Base-by-base conservation (phyloP, 1,140 invertebrate genomes). In the Dinoponera quadriceps region DNA sequence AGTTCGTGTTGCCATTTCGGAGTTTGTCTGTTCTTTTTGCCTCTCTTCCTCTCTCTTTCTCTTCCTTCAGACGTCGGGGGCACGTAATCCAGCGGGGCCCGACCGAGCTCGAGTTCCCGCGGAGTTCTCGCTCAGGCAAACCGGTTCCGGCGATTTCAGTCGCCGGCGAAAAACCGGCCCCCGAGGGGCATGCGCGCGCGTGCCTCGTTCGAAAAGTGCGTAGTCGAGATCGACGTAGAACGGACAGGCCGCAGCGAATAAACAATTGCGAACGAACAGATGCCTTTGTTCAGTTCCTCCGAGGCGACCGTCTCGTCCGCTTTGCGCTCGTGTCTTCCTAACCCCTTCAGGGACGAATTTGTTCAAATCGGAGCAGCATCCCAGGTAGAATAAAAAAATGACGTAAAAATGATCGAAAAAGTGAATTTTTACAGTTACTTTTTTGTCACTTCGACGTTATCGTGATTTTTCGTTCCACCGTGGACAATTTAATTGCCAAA, bases 141-240 rank as follows among this genome's bases (percentile, higher is more conserved):
- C 75, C 75, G 75, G 75, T 78, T 78, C 44, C 51, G 33, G 66
- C 63, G 51, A 78, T 69, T 54, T 78, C 62, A 68, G 49, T 44
- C 22, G 63, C 49, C 22, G 51, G 54, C 65, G 75, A 55, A 78
- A 78, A 78, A 78, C 65, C 63, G 63, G 65, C 55, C 75, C 22
- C 22, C 33, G 62, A 44, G 20, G 29, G 27, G 44, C 48, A 63
- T 63, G 29, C 29, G 49, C 51, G 18, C 51, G 51, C 49, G 29
- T 25, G 27, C 11, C 22, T 65, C 51, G 48, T 62, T 33, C 4
- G 7, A 54, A 78, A 68, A 25, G n/a, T 11, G 18, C 51, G 25
- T 29, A 44, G 54, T 27, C 29, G 3, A 22, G 57, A 57, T 69
- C 22, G 3, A 38, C 44, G 11, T 38, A 29, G 7, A n/a, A 20